Evolutionary conservation across 1,140 invertebrate genomes (phyloP).

Genomic region (Platorchestia sp.): DNA sequence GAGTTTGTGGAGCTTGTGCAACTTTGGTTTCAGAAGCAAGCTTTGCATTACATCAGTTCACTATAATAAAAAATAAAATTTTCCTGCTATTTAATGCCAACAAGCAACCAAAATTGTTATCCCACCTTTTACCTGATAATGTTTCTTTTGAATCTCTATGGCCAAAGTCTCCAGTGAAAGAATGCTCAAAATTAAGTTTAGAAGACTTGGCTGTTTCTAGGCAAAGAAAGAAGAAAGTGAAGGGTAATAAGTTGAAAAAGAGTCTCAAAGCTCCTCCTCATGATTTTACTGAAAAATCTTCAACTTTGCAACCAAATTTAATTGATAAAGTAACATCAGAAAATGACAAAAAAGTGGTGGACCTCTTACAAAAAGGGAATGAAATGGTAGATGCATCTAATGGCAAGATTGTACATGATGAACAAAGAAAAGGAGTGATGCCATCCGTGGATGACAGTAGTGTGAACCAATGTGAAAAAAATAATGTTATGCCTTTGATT

Average conservation of each 20-base stretch:
- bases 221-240: conserved; percentile 13
- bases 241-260: background rate
- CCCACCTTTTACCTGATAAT: background rate
- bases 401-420: background rate
- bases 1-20: background rate
- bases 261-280: background rate
- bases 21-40: background rate
- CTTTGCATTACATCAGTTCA: conserved; percentile 29
- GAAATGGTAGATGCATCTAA: background rate
- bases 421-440: background rate
- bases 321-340: background rate
- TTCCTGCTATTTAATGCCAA: background rate
- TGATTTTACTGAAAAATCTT: background rate
- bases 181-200: background rate
- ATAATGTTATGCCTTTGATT: background rate
- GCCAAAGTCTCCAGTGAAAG: background rate
- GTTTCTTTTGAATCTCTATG: background rate
- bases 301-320: background rate
- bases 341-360: background rate
- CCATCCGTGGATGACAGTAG: background rate
- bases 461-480: background rate
- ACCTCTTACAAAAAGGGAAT: background rate
- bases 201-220: conserved; percentile 11
- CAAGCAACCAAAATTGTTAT: conserved; percentile 10
- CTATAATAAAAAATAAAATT: conserved; percentile 7